Base-by-base conservation (phyloP, 1,140 invertebrate genomes). In the Drosophila eugracilis region DNA sequence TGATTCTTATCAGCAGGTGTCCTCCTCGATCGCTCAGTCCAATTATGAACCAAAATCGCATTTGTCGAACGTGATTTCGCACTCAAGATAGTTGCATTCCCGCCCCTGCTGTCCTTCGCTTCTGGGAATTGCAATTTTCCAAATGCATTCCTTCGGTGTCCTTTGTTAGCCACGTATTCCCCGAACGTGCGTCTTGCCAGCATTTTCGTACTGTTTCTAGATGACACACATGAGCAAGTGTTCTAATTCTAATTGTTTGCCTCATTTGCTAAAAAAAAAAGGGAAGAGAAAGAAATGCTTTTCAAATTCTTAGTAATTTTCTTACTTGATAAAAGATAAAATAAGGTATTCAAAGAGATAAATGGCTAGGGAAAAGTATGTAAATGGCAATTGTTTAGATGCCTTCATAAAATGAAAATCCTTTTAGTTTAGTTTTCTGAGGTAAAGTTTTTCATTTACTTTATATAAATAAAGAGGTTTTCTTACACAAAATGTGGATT, bases 51-150 rank as follows among this genome's bases (percentile, higher is more conserved):
- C 66, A 34, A 44, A 52, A 74, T 63, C 32, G 52, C 60, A 36
- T 49, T 30, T n/a, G 44, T 32, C 4, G 59, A 69, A 86, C 83
- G 83, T 86, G 83, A 86, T 86, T 86, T 86, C 78, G 42, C 63
- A 75, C 70, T 78, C 65, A 72, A 86, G 83, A 86, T 86, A 88
- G 67, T 44, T 39, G 44, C 45, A 47, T 62, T n/a, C 30, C 70
- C 32, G 41, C 58, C 19, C 22, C 30, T 14, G 17, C 19, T 32
- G 63, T 57, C 36, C 42, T 60, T 69, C 17, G 30, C 39, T 86
- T 80, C 81, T 28, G 30, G 55, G 81, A 85, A 85, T 39, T 26
- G 44, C 48, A 69, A 55, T 60, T 75, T 70, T 72, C 49, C 21
- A 53, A 55, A 34, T 34, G 30, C 52, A 55, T 45, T 17, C 54